These are phyloP conservation scores for Sebastes steindachneri DNA, from an alignment of 2,797 vertebrate species.

Conservation along the genomic window DNA sequence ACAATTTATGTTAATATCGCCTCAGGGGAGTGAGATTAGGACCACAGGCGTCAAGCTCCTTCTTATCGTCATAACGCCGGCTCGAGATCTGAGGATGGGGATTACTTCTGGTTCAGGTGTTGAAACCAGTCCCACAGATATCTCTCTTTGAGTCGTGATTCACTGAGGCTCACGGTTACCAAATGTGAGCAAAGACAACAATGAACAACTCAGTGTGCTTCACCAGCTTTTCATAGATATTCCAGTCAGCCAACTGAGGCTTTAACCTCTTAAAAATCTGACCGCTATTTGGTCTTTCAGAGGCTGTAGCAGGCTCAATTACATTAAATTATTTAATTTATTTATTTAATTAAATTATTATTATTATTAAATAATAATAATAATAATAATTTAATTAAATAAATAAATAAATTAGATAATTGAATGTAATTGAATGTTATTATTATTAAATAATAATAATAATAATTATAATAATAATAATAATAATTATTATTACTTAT, in stretches of 20 bases:
- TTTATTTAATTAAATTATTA: too few species aligned
- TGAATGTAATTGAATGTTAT: too few species aligned
- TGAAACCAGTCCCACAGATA: conserved; percentile 1
- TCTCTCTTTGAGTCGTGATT: neutral
- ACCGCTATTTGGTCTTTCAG: too few species aligned
- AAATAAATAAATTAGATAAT: too few species aligned
- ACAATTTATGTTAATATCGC: conserved; percentile 7
- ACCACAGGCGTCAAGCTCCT: neutral
- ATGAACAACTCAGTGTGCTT: neutral
- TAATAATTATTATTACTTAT: too few species aligned
- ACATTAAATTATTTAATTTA: too few species aligned
- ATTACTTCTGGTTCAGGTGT: conserved; percentile 13
- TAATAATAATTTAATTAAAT: too few species aligned
- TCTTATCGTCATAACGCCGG: neutral
- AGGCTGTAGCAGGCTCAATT: too few species aligned
- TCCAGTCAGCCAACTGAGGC: neutral
- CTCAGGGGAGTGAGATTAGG: conserved; percentile 5
- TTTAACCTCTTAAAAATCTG: neutral
- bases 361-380: too few species aligned
- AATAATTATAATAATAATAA: too few species aligned
- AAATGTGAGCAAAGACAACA: conserved; percentile 9
- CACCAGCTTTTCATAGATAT: neutral
- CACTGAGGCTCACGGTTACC: neutral
- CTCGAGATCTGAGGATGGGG: neutral
- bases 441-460: too few species aligned